A percentile compares a stretch with the other conserved stretches of the same genome.
phyloP scores from a whole-genome alignment of 2,113 vertebrate species.

The Patagioenas fasciata region DNA sequence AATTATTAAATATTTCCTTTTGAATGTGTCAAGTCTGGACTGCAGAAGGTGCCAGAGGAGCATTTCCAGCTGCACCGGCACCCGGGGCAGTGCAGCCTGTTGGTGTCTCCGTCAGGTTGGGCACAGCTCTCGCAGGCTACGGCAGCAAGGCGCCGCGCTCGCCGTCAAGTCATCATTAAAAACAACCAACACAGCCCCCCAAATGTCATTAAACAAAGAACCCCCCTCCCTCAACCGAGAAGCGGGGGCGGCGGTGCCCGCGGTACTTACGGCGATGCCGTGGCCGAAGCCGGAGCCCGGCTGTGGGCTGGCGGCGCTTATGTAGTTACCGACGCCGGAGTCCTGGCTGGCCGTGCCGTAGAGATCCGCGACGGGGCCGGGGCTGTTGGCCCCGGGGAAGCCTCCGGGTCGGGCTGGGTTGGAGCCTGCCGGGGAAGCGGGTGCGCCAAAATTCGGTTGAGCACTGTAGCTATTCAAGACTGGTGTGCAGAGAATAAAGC shows the following conservation, averaged over 20 bases:
- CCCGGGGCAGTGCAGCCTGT: not conserved
- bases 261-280: conserved; percentile 94
- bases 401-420: conserved; percentile 94
- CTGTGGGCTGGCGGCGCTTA: conserved; percentile 97
- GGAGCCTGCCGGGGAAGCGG: conserved; percentile 89
- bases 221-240: rapidly evolving
- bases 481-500: conserved; percentile 88
- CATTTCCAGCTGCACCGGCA: not conserved
- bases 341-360: conserved; percentile 96
- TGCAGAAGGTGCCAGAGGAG: not conserved
- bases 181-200: rapidly evolving
- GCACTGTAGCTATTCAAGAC: conserved; percentile 88
- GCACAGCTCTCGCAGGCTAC: not conserved
- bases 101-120: not conserved
- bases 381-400: conserved; percentile 97
- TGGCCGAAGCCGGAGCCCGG: conserved; percentile 96
- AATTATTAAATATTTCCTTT: not conserved
- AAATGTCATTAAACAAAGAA: rapidly evolving
- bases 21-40: rapidly evolving
- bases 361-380: conserved; percentile 87
- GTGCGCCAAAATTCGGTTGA: conserved; percentile 90
- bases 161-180: rapidly evolving
- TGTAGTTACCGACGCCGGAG: conserved; percentile 98
- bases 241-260: rapidly evolving
- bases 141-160: not conserved